A percentile compares a stretch with the other conserved stretches of the same genome.
These are phyloP conservation scores for Corythaixoides concolor DNA, from an alignment of 2,113 vertebrate species.

Conservation along the genomic window DNA sequence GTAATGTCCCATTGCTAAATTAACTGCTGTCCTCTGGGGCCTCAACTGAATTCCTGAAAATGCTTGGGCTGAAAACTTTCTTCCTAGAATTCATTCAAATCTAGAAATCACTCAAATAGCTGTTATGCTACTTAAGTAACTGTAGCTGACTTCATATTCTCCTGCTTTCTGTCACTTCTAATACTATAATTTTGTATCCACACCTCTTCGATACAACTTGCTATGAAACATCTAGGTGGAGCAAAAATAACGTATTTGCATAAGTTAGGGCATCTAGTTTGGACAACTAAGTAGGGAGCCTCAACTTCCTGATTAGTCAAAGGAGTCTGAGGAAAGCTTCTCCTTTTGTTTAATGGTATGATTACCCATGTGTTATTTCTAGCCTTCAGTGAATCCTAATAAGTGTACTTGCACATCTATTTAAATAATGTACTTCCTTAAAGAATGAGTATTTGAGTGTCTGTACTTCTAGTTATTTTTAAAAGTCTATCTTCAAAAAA, in stretches of 20 bases:
- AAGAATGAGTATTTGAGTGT: background rate
- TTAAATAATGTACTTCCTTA: background rate
- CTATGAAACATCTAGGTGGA: background rate
- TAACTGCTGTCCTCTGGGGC: background rate
- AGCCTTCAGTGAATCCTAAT: background rate
- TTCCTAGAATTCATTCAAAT: background rate
- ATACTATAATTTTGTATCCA: background rate
- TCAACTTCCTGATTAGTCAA: background rate
- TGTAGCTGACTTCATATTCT: background rate
- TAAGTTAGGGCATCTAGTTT: background rate
- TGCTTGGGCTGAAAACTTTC: background rate
- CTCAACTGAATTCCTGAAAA: background rate
- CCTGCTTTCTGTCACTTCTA: background rate
- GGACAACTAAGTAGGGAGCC: background rate
- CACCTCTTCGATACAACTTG: background rate
- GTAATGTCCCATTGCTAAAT: background rate
- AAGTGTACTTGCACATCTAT: background rate
- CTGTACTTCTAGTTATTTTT: background rate
- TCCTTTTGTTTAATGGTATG: background rate
- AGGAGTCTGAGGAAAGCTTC: background rate
- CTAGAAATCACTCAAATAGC: background rate
- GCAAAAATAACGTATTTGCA: background rate
- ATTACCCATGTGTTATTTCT: background rate
- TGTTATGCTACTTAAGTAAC: background rate
- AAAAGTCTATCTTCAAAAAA: background rate